Percentiles rank a stretch among this genome's conserved stretches.
These are phyloP conservation scores for Acridotheres tristis DNA, from an alignment of 2,797 vertebrate genomes.

Conservation along the genomic window DNA sequence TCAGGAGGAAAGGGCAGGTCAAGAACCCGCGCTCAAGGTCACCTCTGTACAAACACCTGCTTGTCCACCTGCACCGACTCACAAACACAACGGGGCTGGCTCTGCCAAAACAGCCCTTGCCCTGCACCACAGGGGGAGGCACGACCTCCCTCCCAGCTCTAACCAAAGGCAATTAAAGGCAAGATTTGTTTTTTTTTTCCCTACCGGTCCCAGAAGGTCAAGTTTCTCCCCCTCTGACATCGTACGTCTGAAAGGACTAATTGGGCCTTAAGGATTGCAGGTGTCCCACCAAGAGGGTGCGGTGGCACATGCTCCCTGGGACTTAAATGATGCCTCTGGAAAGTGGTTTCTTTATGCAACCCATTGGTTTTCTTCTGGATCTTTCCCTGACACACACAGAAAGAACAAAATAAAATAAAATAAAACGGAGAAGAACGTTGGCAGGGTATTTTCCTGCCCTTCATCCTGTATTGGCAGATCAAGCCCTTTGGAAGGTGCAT, in stretches of 20 bases:
- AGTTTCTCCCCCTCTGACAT: slow-evolving; percentile 13
- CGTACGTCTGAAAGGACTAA: slow-evolving; percentile 56
- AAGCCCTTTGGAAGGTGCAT: background rate
- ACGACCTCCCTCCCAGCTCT: slow-evolving; percentile 1
- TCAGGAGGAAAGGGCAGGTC: slow-evolving; percentile 71
- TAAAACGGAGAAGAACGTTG: rapidly evolving
- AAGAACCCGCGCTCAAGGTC: slow-evolving; percentile 61
- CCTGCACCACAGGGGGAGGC: slow-evolving; percentile 13
- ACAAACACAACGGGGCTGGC: slow-evolving; percentile 54
- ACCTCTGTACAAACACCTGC: slow-evolving; percentile 72
- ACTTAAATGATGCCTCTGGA: background rate
- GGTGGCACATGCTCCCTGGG: background rate
- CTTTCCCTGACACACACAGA: background rate
- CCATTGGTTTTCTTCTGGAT: background rate
- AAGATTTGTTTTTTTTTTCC: background rate
- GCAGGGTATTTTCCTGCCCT: background rate
- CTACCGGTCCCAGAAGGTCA: slow-evolving; percentile 29
- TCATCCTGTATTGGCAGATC: background rate
- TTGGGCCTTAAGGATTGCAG: slow-evolving; percentile 46
- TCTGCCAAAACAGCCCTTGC: slow-evolving; percentile 38
- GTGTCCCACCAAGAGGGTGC: background rate
- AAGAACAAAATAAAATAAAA: background rate
- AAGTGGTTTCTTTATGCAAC: background rate
- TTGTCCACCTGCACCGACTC: slow-evolving; percentile 67
- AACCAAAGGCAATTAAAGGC: slow-evolving; percentile 56